Base-by-base conservation (phyloP, 2,888 invertebrate species). In the Xylota sylvarum region DNA sequence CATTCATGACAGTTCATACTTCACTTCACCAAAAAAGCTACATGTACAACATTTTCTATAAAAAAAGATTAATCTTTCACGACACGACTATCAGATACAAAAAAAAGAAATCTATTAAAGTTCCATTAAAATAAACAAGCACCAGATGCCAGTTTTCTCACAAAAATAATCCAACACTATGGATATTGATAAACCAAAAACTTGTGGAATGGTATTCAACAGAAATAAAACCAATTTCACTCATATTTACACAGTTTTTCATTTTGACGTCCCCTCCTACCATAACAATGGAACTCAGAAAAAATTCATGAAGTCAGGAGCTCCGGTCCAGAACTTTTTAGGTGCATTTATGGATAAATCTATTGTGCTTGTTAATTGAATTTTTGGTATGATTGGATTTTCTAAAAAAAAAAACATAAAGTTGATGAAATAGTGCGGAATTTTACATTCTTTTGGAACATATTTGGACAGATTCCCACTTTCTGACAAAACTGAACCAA, bases 211-310 rank as follows among this genome's bases (percentile, higher is more conserved):
- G 17, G 35, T 1, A 55, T 7, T 52, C 32, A 17, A 4, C 35
- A 4, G 5, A 14, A 56, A 56, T 32, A 56, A 17, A 17, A 56
- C 0, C 30, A n/a, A 56, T 4, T 17, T 32, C 14, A 4, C n/a
- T 14, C 35, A 32, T 56, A 56, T 56, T 56, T 32, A 55, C 35
- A n/a, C 9, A 56, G 32, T 35, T 56, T 56, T 35, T 35, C 9
- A 3, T 17, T 56, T 14, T n/a, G 5, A 1, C 12, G 5, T 19
- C 4, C 12, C 23, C 12, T 27, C 10, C 23, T 1, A n/a, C 5
- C 1, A 1, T 50, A 30, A n/a, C n/a, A 52, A 27, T 27, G 30
- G 27, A 52, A n/a, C 27, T 52, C 27, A n/a, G 5, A 12, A 12
- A 12, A 30, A 12, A 3, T 23, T 17, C 23, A 5, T 23, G 3